These are phyloP conservation scores for Mycogona germanica DNA, from an alignment of 2,888 invertebrate genomes.

Conservation along the genomic window DNA sequence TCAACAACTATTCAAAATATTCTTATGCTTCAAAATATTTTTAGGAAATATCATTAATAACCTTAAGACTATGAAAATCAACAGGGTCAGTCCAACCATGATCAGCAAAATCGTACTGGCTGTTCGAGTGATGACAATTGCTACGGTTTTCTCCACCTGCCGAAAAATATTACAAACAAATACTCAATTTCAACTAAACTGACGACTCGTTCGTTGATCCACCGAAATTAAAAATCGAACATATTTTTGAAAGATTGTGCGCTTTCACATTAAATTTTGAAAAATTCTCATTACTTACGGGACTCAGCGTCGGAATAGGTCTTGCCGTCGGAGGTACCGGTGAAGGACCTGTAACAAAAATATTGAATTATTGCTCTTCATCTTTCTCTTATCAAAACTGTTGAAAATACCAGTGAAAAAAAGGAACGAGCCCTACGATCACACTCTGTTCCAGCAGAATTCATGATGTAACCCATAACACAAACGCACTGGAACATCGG, in stretches of 20 bases:
- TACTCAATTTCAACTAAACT: background rate
- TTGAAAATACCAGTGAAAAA: too few species aligned
- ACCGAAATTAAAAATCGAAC: too few species aligned
- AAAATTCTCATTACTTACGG: conserved; percentile 21
- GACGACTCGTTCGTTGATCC: too few species aligned
- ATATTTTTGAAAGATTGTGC: too few species aligned
- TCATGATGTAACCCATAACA: conserved; percentile 27
- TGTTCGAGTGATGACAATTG: conserved; percentile 26
- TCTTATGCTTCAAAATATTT: too few species aligned
- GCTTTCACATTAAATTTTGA: too few species aligned
- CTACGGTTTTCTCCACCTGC: conserved; percentile 26
- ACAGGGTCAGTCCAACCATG: conserved; percentile 25
- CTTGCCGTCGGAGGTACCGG: conserved; percentile 24
- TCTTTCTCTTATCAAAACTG: too few species aligned
- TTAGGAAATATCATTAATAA: conserved; percentile 4
- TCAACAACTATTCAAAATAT: too few species aligned
- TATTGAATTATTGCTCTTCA: too few species aligned
- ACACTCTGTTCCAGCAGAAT: too few species aligned
- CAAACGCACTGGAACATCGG: conserved; percentile 25
- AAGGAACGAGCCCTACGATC: too few species aligned
- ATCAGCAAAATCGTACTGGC: conserved; percentile 28
- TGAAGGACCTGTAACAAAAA: conserved; percentile 22
- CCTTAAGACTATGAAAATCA: conserved; percentile 25
- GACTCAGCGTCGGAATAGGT: conserved; percentile 27
- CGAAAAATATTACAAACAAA: background rate